phyloP scores from a whole-genome alignment of 2,888 invertebrate genomes.

The Seladonia tumulorum region DNA sequence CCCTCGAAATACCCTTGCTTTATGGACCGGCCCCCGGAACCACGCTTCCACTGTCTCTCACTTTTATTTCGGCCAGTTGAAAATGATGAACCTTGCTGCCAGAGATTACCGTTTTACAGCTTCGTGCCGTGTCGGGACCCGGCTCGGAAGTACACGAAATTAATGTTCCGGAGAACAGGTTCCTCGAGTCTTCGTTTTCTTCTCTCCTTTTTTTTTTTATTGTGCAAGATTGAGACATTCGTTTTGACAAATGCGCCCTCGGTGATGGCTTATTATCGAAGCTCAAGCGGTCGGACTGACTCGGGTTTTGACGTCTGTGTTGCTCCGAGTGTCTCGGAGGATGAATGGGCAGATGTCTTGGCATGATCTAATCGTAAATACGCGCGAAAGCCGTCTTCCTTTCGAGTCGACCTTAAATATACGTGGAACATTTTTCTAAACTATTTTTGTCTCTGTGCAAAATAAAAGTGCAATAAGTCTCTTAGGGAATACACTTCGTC shows the following conservation, averaged over 20 bases:
- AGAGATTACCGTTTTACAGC: conserved; percentile 1
- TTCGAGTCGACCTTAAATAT: too few species aligned
- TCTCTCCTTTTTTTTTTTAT: neutral
- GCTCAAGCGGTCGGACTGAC: neutral
- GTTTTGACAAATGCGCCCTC: neutral
- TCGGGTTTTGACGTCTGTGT: neutral
- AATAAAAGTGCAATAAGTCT: too few species aligned
- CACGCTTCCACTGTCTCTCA: neutral
- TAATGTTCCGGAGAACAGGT: conserved; percentile 3
- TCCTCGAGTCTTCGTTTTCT: neutral
- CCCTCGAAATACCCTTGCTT: neutral
- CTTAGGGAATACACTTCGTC: too few species aligned
- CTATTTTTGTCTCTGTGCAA: too few species aligned
- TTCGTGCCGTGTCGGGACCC: neutral
- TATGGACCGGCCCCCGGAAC: conserved; percentile 1
- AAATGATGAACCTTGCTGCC: neutral
- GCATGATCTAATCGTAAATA: too few species aligned
- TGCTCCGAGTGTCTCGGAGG: neutral
- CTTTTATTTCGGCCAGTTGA: neutral
- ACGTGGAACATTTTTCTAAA: too few species aligned
- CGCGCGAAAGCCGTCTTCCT: too few species aligned
- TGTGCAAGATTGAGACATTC: neutral
- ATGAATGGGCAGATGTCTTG: neutral
- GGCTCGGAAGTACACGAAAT: neutral
- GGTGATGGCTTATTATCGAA: neutral